phyloP scores from a whole-genome alignment of 2,113 vertebrate species.

The Nothocercus nigrocapillus region DNA sequence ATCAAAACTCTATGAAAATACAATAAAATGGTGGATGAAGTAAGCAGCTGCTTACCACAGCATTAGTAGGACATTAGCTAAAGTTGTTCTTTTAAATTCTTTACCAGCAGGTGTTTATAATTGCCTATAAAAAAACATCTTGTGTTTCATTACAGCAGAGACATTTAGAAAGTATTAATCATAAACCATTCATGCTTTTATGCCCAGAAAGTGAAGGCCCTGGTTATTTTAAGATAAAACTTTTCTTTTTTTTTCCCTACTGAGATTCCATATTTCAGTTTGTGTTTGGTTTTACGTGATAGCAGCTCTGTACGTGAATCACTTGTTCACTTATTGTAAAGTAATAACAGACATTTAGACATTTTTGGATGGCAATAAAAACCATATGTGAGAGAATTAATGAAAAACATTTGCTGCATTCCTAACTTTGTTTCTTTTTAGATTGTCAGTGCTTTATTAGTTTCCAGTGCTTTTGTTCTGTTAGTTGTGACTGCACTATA shows the following conservation, averaged over 20 bases:
- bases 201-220: background rate
- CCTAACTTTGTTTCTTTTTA: conserved; percentile 26
- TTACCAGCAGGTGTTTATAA: conserved; percentile 35
- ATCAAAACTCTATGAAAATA: conserved; percentile 7
- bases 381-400: conserved; percentile 52
- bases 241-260: background rate
- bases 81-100: conserved; percentile 12
- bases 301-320: background rate
- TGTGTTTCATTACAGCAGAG: conserved; percentile 32
- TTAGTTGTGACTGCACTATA: background rate
- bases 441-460: background rate
- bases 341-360: conserved; percentile 28
- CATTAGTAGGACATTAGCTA: background rate
- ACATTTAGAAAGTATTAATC: conserved; percentile 6
- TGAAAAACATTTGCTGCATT: conserved; percentile 34
- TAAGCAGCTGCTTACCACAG: background rate
- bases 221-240: conserved; percentile 24
- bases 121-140: background rate
- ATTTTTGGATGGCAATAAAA: conserved; percentile 11
- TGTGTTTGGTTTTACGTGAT: conserved; percentile 9
- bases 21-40: background rate
- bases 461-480: conserved; percentile 35
- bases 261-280: background rate
- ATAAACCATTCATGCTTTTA: background rate
- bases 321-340: conserved; percentile 36